Evolutionary conservation across 2,888 invertebrate species (phyloP), one percentile per base, ranked within the genome.

Genomic region (Drosophila meridionalis): DNA sequence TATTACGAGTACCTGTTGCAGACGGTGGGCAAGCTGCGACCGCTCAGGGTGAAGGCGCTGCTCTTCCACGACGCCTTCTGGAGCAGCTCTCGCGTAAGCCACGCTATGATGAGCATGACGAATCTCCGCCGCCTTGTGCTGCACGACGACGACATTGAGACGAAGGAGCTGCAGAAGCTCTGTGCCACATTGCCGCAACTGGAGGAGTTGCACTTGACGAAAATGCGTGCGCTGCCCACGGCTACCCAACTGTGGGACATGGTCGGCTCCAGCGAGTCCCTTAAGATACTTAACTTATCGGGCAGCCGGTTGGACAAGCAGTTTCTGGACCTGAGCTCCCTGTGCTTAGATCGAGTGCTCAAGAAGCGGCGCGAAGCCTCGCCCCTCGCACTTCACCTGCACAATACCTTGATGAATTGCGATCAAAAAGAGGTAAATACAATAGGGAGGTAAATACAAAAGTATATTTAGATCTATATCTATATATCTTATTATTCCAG

Each of bases 151-250:
- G 85, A 82, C 47, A 76, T 88, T 14, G 68, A 66, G 5, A 20
- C 63, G 4, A n/a, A 55, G 0, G 57, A 73, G n/a, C 42, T 90
- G 26, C 32, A 58, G 20, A n/a, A 14, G 4, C 47, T 90, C 4
- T 75, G 75, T 9, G 38, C 50, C 8, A 34, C 6, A 0, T 53
- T 83, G 11, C 59, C 57, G 9, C 53, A 69, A 2, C 64, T 90
- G n/a, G 74, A 80, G n/a, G 78, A 89, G 26, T 50, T 89, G 43
- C 79, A 87, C 57, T 63, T 83, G 4, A 45, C 72, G 6, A 71
- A 70, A 8, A 80, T 85, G 86, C 77, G 71, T 2, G 45, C 65
- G 1, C 5, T 82, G 45, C 88, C 86, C 2, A 59, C 69, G 0
- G 32, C 77, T 20, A 38, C 32, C 9, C 61, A 78, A 14, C 26